Base-by-base conservation (phyloP, 2,888 invertebrate species). In the Ophonus ardosiacus region DNA sequence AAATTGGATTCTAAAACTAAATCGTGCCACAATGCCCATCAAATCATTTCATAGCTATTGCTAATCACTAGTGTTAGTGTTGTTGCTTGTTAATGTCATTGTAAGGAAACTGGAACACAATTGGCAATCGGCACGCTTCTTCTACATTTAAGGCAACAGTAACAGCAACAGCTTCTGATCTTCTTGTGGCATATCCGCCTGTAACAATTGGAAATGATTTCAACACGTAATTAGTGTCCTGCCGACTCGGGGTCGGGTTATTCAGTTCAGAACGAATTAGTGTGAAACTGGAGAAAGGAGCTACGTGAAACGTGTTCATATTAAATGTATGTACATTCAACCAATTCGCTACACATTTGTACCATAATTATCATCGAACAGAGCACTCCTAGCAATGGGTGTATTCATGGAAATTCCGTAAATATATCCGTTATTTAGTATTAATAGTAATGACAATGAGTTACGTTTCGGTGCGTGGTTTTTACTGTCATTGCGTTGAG, bases 261-360 rank as follows among this genome's bases (percentile, higher is more conserved):
- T 74, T 74, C 43, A 74, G 71, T 74, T 43, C 71, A 74, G 71
- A 74, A 74, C 71, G 71, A 74, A 74, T 74, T 74, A 40, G 17
- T 43, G 71, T 74, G 43, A 74, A 74, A 74, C 71, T 74, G 71
- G 71, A 74, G 71, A 74, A 74, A 74, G 71, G 71, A 74, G 43
- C 18, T 74, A 74, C 43, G 63, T 24, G 43, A 68, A 31, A 74
- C 43, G 43, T 74, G 71, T 43, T 74, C 40, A 74, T 74, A 74
- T 43, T 74, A 74, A 74, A 74, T 74, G 18, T 43, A 74, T 74
- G 18, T 43, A 74, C 40, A 74, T 74, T 74, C 40, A 74, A 43
- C 71, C 71, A 18, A 74, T 74, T 74, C 40, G 71, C 43, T 74
- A 74, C 71, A 74, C 71, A 74, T 74, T 74, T 15, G 40, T 74